These are phyloP conservation scores for Liolophura sinensis DNA, from an alignment of 1,140 invertebrate genomes.

Conservation along the genomic window DNA sequence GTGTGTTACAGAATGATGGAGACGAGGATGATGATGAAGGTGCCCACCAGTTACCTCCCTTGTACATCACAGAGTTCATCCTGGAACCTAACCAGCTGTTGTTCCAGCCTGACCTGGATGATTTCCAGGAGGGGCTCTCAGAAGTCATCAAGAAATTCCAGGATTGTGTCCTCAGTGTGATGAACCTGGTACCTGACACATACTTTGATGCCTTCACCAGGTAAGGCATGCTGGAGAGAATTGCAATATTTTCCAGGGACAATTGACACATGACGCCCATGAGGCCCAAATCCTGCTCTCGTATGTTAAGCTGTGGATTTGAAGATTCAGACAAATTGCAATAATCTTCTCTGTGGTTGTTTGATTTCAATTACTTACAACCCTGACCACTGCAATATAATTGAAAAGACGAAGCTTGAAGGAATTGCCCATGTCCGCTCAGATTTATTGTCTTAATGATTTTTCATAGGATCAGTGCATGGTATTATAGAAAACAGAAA, in stretches of 20 bases:
- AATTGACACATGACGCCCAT: no score
- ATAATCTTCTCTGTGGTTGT: no score
- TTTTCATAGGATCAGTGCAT: no score
- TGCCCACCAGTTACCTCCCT: conserved; percentile 40
- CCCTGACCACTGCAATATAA: no score
- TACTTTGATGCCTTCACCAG: conserved; percentile 60
- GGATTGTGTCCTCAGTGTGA: conserved; percentile 55
- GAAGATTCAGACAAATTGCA: not conserved
- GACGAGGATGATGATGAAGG: conserved; percentile 45
- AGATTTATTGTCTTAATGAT: no score
- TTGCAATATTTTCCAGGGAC: not conserved
- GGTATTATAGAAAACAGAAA: no score
- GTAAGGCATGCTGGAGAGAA: conserved; percentile 21
- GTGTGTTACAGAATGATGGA: not conserved
- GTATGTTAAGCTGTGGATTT: no score
- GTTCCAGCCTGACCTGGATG: conserved; percentile 55
- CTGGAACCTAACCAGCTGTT: conserved; percentile 54
- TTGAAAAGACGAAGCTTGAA: no score
- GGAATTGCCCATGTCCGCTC: no score
- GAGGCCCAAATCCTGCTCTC: no score
- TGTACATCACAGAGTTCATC: conserved; percentile 57
- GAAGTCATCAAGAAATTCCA: conserved; percentile 57
- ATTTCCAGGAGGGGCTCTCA: conserved; percentile 52
- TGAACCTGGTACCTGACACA: conserved; percentile 57
- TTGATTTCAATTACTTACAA: no score